Evolutionary conservation across 2,113 vertebrate genomes (phyloP), one percentile per base, ranked within the genome.

Genomic region (Thymallus thymallus): DNA sequence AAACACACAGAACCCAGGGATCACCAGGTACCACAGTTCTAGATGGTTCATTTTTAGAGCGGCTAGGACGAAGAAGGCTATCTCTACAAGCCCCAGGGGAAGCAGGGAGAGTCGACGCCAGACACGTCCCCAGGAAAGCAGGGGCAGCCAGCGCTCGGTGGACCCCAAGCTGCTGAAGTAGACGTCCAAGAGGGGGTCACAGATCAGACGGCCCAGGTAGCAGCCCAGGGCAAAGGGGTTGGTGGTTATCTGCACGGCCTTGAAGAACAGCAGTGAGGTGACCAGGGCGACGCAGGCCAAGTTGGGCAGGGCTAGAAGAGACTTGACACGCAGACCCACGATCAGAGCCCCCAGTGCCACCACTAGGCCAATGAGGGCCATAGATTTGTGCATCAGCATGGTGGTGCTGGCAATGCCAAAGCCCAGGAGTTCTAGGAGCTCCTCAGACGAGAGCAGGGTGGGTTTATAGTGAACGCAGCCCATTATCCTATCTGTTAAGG

Each of bases 291-390:
- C 98, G 90, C 91, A 92, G 63, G 91, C 88, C 89, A 98, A 85
- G 87, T 96, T 98, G 72, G 93, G 94, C 87, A 98, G 88, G 68
- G 98, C 94, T 78, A 98, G 84, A 73, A 96, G 94, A 69, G 97
- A 96, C 86, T 99, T 99, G 96, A 98, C 98, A 82, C 96, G 95
- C 80, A 99, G 88, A 86, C 98, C 96, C 81, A 97, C 94, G 73
- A 99, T 94, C 70, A 98, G 87, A 88, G 93, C 85, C 24, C 95
- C 95, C 80, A 99, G 91, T 45, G 96, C 96, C 62, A 94, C 76
- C 18, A 95, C 93, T 82, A 99, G 86, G 26, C 95, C 91, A 65
- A 96, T 92, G 64, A 98, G 91, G 76, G 95, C 96, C 32, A 94
- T 22, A 16, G 95, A 96, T 77, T 94, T 94, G 74, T 94, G 78